Evolutionary conservation across 2,888 invertebrate genomes (phyloP), one percentile per base, ranked within the genome.

Genomic region (Callyntrura sp.): DNA sequence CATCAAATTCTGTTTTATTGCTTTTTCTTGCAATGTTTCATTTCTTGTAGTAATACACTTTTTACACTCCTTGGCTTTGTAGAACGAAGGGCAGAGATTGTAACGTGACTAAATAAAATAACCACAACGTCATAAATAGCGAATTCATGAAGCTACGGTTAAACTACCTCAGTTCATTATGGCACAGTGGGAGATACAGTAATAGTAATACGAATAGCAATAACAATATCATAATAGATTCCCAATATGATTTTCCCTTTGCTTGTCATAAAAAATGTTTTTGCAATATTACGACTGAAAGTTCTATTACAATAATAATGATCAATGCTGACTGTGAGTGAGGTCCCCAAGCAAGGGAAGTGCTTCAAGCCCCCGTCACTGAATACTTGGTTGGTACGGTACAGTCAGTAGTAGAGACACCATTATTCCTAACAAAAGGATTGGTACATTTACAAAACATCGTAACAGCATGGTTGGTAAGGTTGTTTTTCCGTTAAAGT

Each of bases 161-260:
- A 89, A 89, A 89, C 89, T 90, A 81, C 90, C 85, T 90, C 90
- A 90, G 79, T 85, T 90, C 90, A 90, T 90, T 90, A 85, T 68
- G 23, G 51, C 90, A 43, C 90, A 81, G 90, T 81, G 73, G 90
- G 85, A 68, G 85, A 85, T 55, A 57, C 35, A 82, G n/a, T n/a
- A n/a, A 76, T 76, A 85, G 70, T 45, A 89, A 65, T 84, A 70
- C 48, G 51, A 73, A 73, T 20, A 28, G 65, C 51, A 62, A 57
- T 68, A 82, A 25, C n/a, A 25, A 62, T 28, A 79, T 12, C 25
- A 78, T 57, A 81, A 87, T 86, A 43, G 87, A 81, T 76, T 57
- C 55, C 68, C 25, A 78, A 76, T 43, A 76, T 23, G 51, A 68
- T 85, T 90, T 90, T 81, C 85, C 84, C 82, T 55, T 68, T 65